Evolutionary conservation across 2,888 invertebrate genomes (phyloP), one percentile per base, ranked within the genome.

Genomic region (Drosophila silvestris): DNA sequence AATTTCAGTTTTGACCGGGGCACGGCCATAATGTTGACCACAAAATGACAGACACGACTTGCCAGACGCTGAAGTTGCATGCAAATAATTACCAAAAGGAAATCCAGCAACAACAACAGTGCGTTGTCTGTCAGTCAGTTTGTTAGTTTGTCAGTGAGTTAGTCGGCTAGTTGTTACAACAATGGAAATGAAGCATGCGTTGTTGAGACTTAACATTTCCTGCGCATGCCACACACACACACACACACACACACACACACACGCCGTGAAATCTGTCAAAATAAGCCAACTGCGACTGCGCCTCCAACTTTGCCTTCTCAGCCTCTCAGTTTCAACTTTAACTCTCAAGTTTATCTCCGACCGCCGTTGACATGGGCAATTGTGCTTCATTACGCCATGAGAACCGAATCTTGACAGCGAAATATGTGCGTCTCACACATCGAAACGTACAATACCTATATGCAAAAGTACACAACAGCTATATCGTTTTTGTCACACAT

Each of bases 11-110:
- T 77, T 71, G 85, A 74, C 71, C 72, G 77, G 71, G 74, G 69
- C 75, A 78, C 71, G 80, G 73, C 79, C 89, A 70, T 70, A 62
- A 76, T 83, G 81, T 61, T 85, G 90, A 90, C 86, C 90, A 83
- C 86, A 89, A 77, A 75, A 72, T 79, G 79, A 70, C 68, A 74
- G 78, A 81, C 81, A 74, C 64, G 78, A 75, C 37, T 47, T 37
- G 51, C 56, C 60, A 50, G 47, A 62, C 61, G 61, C 56, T 59
- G 50, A 83, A 82, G 81, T 91, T 91, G 92, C 92, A 92, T 92
- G 92, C 85, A 83, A 85, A 91, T 91, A 92, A 91, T 92, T 91
- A 83, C 90, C 78, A 62, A 68, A 90, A 70, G 80, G 77, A 82
- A 82, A 61, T 67, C 51, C 70, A 79, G 60, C 58, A 69, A 67